Evolutionary conservation across 2,888 invertebrate species (phyloP).

Genomic region (Teinopalpus imperialis): DNA sequence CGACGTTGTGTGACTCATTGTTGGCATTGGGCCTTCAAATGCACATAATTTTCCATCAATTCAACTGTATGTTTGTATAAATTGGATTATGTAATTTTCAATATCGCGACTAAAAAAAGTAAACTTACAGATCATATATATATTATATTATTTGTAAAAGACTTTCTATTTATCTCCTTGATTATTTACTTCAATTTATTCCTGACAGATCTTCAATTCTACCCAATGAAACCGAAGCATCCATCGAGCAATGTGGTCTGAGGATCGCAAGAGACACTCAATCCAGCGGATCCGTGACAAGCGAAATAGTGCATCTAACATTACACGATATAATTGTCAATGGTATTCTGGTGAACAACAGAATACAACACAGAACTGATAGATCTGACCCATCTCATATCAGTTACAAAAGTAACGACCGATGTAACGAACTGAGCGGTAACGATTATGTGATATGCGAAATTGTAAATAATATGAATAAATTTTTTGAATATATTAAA

Average conservation of each 20-base stretch:
- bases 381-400: too few relatives aligned
- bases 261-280: background rate
- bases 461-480: slow-evolving; percentile 10
- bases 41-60: too few relatives aligned
- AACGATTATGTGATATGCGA: slow-evolving; percentile 3
- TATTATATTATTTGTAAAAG: too few relatives aligned
- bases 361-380: background rate
- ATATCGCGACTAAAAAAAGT: too few relatives aligned
- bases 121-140: too few relatives aligned
- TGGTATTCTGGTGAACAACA: slow-evolving; percentile 8
- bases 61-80: too few relatives aligned
- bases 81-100: too few relatives aligned
- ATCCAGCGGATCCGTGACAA: background rate
- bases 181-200: too few relatives aligned
- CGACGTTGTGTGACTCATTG: too few relatives aligned
- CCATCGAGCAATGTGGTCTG: background rate
- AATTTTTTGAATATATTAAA: slow-evolving; percentile 7
- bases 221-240: background rate
- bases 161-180: too few relatives aligned
- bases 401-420: too few relatives aligned
- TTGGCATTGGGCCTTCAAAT: too few relatives aligned
- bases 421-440: background rate
- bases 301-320: background rate
- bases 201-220: slow-evolving; percentile 3
- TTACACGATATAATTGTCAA: slow-evolving; percentile 8